Base-by-base conservation (phyloP, 2,797 vertebrate species). In the Pangasius macronema region DNA sequence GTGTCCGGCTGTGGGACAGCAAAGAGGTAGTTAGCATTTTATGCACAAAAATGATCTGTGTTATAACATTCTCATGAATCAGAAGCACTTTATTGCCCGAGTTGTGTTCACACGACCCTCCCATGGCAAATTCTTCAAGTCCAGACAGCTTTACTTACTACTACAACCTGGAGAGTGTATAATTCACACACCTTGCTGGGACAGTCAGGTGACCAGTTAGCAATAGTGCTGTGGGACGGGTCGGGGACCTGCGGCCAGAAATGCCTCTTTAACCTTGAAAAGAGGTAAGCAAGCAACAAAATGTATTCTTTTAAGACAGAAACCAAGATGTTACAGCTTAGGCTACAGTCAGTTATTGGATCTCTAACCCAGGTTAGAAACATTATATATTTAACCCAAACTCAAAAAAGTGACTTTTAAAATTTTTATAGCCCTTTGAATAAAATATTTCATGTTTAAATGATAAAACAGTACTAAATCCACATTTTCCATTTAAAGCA, bases 161-260 rank as follows among this genome's bases (percentile, higher is more conserved):
- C 33, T 20, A n/a, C 53, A 33, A 55, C n/a, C 51, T 57, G 53
- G 30, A 46, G 27, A 27, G 9, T 80, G 18, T 53, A 55, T 70
- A 76, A 18, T 11, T 75, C 5, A 84, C 94, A 95, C 95, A 99
- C 98, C 95, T 97, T 96, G 6, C 93, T 88, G 70, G 97, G 96
- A 83, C 96, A 96, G 87, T 97, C 97, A 86, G 97, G 97, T 86
- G 97, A 97, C 98, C 98, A 99, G 90, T 95, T 96, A 75, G 97
- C 97, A 85, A 99, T 97, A 76, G 97, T 97, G 94, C 98, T 99
- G 91, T 98, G 97, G 87, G 96, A 97, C 36, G 98, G 98, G 93
- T 99, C 96, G 42, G 98, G 98, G 87, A 99, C 97, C 7, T 95
- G 96, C 49, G 98, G 98, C 98, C 98, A 99, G 86, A 99, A 95